These are phyloP conservation scores for Eremobia ochroleuca DNA, from an alignment of 2,888 invertebrate species.

Conservation along the genomic window DNA sequence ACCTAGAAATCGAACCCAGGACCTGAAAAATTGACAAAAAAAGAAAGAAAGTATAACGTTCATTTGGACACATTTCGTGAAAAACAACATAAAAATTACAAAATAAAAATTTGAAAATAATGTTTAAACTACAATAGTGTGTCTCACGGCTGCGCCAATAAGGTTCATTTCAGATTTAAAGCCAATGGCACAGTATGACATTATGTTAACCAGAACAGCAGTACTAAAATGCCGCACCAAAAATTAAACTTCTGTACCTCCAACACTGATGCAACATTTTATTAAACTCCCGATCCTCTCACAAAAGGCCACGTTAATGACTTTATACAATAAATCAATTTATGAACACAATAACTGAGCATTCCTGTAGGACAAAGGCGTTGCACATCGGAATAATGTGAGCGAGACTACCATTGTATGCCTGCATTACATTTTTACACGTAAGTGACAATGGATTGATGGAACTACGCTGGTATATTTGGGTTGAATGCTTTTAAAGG, in stretches of 20 bases:
- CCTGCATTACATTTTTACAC: conserved; percentile 73
- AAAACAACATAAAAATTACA: too few relatives aligned
- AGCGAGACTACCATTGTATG: conserved; percentile 66
- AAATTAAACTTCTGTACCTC: conserved; percentile 50
- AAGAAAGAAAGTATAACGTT: too few relatives aligned
- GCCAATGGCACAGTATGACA: not conserved
- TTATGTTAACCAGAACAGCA: not conserved
- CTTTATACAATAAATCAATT: conserved; percentile 80
- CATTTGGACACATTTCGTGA: too few relatives aligned
- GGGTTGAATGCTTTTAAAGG: conserved; percentile 55
- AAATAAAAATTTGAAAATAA: too few relatives aligned
- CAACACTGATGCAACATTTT: conserved; percentile 61
- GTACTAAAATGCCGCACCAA: not conserved
- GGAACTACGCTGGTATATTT: conserved; percentile 28
- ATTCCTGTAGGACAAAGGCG: conserved; percentile 55
- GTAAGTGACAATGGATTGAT: conserved; percentile 62
- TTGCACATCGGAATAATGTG: conserved; percentile 55
- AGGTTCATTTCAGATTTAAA: not conserved
- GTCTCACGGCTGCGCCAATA: not conserved
- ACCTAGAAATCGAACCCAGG: not conserved
- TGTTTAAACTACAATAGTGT: not conserved
- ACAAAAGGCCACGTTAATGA: conserved; percentile 77
- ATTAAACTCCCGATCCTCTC: conserved; percentile 66
- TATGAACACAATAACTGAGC: conserved; percentile 70
- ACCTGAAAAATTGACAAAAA: too few relatives aligned